A percentile compares a stretch with the other conserved stretches of the same genome.
phyloP scores from a whole-genome alignment of 1,140 invertebrate species.

The Araneus ventricosus region DNA sequence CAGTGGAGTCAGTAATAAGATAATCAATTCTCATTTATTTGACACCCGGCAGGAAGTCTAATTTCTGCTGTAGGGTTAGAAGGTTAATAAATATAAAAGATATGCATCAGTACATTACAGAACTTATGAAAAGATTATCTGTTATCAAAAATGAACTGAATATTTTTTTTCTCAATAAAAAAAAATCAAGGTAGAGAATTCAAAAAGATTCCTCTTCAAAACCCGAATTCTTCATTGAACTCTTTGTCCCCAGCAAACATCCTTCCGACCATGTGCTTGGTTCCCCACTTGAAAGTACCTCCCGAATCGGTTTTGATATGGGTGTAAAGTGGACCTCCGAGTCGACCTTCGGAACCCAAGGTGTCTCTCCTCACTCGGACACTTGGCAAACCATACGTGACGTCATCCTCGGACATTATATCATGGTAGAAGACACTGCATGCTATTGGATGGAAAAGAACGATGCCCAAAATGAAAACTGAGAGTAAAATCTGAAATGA shows the following conservation, averaged over 20 bases:
- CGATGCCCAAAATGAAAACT: not conserved
- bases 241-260: conserved; percentile 64
- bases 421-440: conserved; percentile 47
- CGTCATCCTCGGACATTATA: conserved; percentile 70
- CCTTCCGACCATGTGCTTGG: conserved; percentile 68
- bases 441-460: not conserved
- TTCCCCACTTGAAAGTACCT: conserved; percentile 66
- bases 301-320: conserved; percentile 55
- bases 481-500: not conserved
- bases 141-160: not conserved
- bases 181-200: not conserved
- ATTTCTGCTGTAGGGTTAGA: too few species aligned
- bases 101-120: too few species aligned
- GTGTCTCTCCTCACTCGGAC: conserved; percentile 40
- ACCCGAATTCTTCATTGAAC: conserved; percentile 27
- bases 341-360: conserved; percentile 20
- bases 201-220: not conserved
- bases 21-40: too few species aligned
- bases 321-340: conserved; percentile 64
- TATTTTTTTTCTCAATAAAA: not conserved
- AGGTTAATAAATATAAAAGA: too few species aligned
- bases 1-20: too few species aligned
- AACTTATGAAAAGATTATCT: not conserved
- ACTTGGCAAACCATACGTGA: conserved; percentile 28
- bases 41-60: too few species aligned